Conservation (phyloP, 1,140 invertebrate genomes). For the Nasonia giraulti region DNA sequence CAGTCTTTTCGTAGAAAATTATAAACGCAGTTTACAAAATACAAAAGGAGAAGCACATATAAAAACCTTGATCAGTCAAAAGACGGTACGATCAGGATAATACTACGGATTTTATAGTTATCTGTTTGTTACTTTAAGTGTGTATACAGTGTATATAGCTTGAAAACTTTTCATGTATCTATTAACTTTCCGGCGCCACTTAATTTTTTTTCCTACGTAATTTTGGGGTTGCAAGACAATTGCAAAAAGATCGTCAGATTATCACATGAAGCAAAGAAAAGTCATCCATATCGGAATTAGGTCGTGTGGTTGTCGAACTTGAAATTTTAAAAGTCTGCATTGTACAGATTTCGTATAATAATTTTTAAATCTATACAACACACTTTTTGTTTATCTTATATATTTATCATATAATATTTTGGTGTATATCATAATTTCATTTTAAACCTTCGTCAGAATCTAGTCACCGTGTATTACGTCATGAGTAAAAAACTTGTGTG, state of each 20-base stretch:
- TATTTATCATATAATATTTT: constrained; percentile 50
- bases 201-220: not conserved
- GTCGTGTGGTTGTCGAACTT: constrained; percentile 43
- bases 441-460: constrained; percentile 40
- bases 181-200: not conserved
- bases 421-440: constrained; percentile 46
- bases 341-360: constrained; percentile 11
- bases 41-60: constrained; percentile 62
- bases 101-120: constrained; percentile 39
- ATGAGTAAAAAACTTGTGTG: constrained; percentile 46
- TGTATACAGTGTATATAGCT: constrained; percentile 27
- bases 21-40: constrained; percentile 65
- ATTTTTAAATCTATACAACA: constrained; percentile 44
- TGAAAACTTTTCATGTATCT: constrained; percentile 8
- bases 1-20: constrained; percentile 68
- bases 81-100: constrained; percentile 28
- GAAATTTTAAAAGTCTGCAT: constrained; percentile 35
- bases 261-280: constrained; percentile 33
- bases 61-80: constrained; percentile 59
- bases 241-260: constrained; percentile 28
- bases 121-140: constrained; percentile 9
- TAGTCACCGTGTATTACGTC: constrained; percentile 35
- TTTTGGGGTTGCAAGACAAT: constrained; percentile 10
- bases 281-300: not conserved
- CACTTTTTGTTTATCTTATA: constrained; percentile 25